Conservation (phyloP, 2,797 vertebrate genomes). For the Premnoplex brunnescens region DNA sequence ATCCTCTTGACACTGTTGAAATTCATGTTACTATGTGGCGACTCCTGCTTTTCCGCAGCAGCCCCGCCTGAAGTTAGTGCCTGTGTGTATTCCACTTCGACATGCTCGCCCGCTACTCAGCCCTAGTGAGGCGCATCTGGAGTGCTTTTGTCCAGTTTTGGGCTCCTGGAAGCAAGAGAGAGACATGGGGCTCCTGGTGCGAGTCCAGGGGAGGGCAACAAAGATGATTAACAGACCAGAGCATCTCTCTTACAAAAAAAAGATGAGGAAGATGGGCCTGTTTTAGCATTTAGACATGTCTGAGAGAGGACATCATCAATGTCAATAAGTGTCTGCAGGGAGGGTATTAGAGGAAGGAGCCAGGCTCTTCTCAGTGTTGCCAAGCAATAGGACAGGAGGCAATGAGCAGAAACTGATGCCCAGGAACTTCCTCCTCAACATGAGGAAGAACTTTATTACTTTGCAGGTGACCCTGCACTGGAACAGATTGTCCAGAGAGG, state of each 20-base stretch:
- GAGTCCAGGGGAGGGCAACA: accelerated
- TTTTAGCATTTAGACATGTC: background rate
- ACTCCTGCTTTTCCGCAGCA: background rate
- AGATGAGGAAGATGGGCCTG: background rate
- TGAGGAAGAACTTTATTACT: background rate
- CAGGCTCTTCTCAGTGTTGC: background rate
- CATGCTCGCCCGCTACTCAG: no score
- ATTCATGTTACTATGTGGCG: background rate
- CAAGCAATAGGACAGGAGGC: accelerated
- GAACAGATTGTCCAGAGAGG: background rate
- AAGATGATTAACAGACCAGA: background rate
- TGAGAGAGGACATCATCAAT: background rate
- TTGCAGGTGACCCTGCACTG: accelerated
- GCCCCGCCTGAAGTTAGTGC: no score
- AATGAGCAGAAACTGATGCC: background rate
- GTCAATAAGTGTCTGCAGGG: background rate
- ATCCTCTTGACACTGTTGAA: background rate
- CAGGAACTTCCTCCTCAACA: background rate
- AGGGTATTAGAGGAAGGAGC: background rate
- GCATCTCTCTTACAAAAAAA: background rate
- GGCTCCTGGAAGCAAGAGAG: background rate
- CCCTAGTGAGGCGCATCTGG: background rate
- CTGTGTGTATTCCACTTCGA: background rate
- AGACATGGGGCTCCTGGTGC: accelerated
- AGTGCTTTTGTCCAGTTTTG: background rate